Base-by-base conservation (phyloP, 2,888 invertebrate species). In the Ennomos fuscantarius region DNA sequence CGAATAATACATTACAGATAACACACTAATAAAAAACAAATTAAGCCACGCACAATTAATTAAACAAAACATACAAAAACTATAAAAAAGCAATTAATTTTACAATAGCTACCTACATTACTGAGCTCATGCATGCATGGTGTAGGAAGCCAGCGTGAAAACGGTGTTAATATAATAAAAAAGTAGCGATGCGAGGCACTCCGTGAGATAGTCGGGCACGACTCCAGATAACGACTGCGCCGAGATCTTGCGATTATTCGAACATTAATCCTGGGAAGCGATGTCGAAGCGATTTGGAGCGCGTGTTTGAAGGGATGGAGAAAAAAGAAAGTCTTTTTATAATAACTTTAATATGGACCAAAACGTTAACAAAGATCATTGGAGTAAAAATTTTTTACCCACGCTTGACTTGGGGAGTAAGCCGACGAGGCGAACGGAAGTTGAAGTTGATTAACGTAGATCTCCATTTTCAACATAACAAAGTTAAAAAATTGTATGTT, bases 31-130 rank as follows among this genome's bases (percentile, higher is more conserved):
- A 32, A 41, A 41, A 47, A 37, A 33, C 32, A 36, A 39, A 60
- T 35, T 43, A 45, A 55, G 51, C 39, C 55, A 60, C 55, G 55
- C 58, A 52, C 55, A 53, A 52, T 63, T 61, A 58, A 54, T 43
- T 46, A 47, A 49, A 54, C 61, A 64, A 60, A 61, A 55, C 60
- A 42, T 33, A 59, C 34, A 41, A 45, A 43, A 57, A 57, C 8
- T 43, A 50, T 65, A 58, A 65, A 63, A 65, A 61, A 48, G 51
- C 55, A 43, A 65, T 61, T 59, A 62, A 50, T 55, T 53, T 13
- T 57, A 61, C 62, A 60, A 62, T 60, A 52, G 44, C 35, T 43
- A 24, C 12, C 24, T 34, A 41, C 24, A 12, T 42, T 34, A 24
- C 15, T 31, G n/a, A 6, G 24, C 24, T 24, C 15, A 50, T 44